Evolutionary conservation across 2,888 invertebrate genomes (phyloP).

Genomic region (Scaptomyza flava): DNA sequence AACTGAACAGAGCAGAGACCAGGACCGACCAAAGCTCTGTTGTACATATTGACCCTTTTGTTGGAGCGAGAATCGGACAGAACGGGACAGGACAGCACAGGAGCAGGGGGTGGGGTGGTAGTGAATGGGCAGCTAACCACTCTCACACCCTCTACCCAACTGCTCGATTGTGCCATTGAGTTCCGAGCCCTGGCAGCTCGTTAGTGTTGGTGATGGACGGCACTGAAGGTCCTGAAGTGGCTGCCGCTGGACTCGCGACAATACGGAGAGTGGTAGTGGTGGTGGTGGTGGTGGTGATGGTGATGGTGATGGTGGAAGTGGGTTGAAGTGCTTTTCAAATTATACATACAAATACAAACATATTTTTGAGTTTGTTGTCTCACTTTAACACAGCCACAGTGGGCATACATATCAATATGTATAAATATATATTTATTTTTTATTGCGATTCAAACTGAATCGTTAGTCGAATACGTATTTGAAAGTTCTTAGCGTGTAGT

Average conservation of each 20-base stretch:
- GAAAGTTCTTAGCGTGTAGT: slow-evolving; percentile 46
- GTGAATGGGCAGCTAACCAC: slow-evolving; percentile 44
- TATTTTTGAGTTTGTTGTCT: slow-evolving; percentile 40
- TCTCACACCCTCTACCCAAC: slow-evolving; percentile 38
- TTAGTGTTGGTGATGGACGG: slow-evolving; percentile 66
- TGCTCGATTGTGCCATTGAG: slow-evolving; percentile 37
- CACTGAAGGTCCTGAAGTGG: slow-evolving; percentile 47
- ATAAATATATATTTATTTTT: slow-evolving; percentile 47
- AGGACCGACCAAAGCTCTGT: slow-evolving; percentile 34
- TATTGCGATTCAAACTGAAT: slow-evolving; percentile 69
- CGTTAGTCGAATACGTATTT: slow-evolving; percentile 14
- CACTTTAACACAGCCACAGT: slow-evolving; percentile 18
- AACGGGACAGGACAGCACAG: slow-evolving; percentile 12
- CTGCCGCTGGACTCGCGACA: slow-evolving; percentile 43
- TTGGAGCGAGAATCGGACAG: slow-evolving; percentile 51
- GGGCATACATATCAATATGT: slow-evolving; percentile 31
- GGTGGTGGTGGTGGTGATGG: slow-evolving; percentile 6
- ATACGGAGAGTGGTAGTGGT: slow-evolving; percentile 4
- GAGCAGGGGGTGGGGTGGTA: not conserved
- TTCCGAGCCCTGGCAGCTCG: slow-evolving; percentile 42
- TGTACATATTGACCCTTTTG: slow-evolving; percentile 66
- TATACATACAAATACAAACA: slow-evolving; percentile 43
- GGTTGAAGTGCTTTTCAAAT: slow-evolving; percentile 59
- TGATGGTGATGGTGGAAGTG: slow-evolving; percentile 17
- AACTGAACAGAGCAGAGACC: slow-evolving; percentile 13